Evolutionary conservation across 2,797 vertebrate species (phyloP).

Genomic region (Poecilia gillii): DNA sequence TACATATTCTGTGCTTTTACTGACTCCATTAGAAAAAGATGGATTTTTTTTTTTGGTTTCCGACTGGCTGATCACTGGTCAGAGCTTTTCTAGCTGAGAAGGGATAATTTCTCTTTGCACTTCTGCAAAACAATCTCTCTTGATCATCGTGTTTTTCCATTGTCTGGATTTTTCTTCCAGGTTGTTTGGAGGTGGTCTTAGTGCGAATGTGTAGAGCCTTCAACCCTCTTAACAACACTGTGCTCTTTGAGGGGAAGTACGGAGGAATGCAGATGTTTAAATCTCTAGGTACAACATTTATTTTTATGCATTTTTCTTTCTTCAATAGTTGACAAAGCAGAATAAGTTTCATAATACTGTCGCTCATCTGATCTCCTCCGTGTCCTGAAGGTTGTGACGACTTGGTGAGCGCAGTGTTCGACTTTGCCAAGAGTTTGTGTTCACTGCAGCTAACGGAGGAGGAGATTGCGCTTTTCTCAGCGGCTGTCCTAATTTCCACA

Average conservation of each 20-base stretch:
- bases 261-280: constrained; percentile 99
- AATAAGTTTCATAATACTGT: constrained; percentile 32
- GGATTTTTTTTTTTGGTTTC: background rate
- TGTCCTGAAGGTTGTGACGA: constrained; percentile 91
- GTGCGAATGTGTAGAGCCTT: constrained; percentile 99
- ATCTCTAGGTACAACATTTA: constrained; percentile 87
- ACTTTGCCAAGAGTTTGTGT: constrained; percentile 99
- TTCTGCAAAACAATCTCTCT: background rate
- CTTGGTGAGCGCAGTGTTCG: constrained; percentile 96
- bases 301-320: background rate
- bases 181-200: constrained; percentile 98
- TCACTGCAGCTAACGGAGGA: constrained; percentile 98
- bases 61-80: background rate
- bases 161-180: constrained; percentile 71
- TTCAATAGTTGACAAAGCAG: background rate
- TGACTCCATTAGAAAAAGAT: background rate
- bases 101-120: background rate
- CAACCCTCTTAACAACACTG: constrained; percentile 99
- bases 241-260: constrained; percentile 99
- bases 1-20: background rate
- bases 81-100: background rate
- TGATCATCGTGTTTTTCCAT: background rate
- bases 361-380: constrained; percentile 34
- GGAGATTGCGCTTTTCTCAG: constrained; percentile 98
- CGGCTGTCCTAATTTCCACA: constrained; percentile 98